Conservation (phyloP, 2,113 vertebrate genomes). For the Condylura cristata region DNA sequence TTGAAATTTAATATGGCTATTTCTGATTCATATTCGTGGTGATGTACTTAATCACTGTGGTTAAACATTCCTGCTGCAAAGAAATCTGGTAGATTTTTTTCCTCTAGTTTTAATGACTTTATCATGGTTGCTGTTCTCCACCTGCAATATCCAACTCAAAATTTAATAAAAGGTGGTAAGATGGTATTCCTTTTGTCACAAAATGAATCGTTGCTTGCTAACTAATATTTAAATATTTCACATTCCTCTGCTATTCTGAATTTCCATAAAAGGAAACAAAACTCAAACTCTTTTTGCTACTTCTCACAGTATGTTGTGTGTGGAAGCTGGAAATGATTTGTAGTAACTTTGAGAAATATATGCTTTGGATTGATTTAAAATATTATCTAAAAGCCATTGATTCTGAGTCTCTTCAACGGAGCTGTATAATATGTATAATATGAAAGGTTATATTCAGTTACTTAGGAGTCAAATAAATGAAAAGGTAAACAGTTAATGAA, state of each 20-base stretch:
- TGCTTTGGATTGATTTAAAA: slow-evolving; percentile 8
- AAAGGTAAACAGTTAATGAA: neutral
- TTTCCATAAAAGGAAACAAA: neutral
- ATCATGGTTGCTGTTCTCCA: neutral
- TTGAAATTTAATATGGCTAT: neutral
- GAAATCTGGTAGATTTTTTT: neutral
- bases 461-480: neutral
- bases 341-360: neutral
- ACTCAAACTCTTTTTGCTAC: neutral
- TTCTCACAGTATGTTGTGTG: neutral
- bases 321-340: neutral
- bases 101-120: neutral
- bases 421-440: neutral
- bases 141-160: neutral
- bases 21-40: neutral
- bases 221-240: neutral
- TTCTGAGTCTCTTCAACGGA: neutral
- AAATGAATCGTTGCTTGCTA: neutral
- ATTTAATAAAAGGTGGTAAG: neutral
- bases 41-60: neutral
- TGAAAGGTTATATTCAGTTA: neutral
- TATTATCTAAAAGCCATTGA: neutral
- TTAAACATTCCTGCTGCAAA: neutral
- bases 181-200: neutral
- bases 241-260: neutral